Evolutionary conservation across 2,113 vertebrate species (phyloP).

Genomic region (Pollachius pollachius): DNA sequence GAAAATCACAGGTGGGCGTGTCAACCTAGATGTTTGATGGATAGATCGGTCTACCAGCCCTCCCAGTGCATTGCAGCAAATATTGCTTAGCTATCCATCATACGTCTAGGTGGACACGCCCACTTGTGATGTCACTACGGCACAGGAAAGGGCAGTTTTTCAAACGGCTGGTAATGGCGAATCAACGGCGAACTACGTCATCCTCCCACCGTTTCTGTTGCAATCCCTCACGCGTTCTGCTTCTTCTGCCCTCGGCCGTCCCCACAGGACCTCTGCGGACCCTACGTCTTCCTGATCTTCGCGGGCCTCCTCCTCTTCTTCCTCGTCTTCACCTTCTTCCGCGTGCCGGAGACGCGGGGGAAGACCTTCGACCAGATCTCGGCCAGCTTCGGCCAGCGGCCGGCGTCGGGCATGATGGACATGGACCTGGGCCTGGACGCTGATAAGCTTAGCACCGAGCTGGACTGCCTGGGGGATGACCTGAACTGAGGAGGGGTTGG

Average conservation of each 20-base stretch:
- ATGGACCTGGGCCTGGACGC: slow-evolving; percentile 58
- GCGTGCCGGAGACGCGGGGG: slow-evolving; percentile 86
- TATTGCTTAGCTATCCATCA: too few relatives aligned
- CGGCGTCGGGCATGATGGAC: slow-evolving; percentile 71
- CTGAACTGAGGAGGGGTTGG: slow-evolving; percentile 38
- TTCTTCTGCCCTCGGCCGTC: not conserved
- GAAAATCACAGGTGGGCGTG: too few relatives aligned
- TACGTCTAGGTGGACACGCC: too few relatives aligned
- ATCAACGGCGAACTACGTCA: not conserved
- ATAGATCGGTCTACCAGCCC: too few relatives aligned
- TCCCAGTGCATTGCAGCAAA: too few relatives aligned
- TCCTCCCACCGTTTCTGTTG: not conserved
- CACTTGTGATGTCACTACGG: too few relatives aligned
- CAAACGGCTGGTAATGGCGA: too few relatives aligned
- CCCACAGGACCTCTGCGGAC: slow-evolving; percentile 76
- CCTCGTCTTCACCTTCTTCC: slow-evolving; percentile 86
- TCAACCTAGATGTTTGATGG: too few relatives aligned
- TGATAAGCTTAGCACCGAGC: slow-evolving; percentile 82
- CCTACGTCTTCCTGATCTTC: slow-evolving; percentile 90
- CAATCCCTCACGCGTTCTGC: slow-evolving; percentile 20
- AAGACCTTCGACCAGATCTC: slow-evolving; percentile 90
- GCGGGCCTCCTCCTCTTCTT: slow-evolving; percentile 82
- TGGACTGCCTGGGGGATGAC: slow-evolving; percentile 79
- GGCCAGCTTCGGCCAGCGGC: slow-evolving; percentile 70
- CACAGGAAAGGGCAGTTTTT: too few relatives aligned